Evolutionary conservation across 2,113 vertebrate genomes (phyloP).

Genomic region (Phalacrocorax aristotelis): DNA sequence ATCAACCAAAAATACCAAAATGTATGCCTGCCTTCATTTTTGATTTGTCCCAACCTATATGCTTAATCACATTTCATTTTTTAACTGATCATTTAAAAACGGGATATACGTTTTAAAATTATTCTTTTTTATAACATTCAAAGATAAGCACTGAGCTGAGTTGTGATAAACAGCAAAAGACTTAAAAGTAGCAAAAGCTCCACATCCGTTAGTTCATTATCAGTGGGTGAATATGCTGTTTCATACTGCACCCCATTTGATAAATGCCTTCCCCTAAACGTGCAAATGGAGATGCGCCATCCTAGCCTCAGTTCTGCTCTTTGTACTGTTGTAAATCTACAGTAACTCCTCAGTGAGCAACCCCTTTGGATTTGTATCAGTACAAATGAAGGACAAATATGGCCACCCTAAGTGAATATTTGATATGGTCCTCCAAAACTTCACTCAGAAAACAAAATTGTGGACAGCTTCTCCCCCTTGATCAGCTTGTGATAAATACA

Average conservation of each 20-base stretch:
- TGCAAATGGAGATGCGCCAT: not conserved
- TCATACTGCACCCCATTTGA: not conserved
- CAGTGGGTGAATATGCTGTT: not conserved
- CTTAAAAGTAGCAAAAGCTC: not conserved
- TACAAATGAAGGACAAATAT: not conserved
- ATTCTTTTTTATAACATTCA: not conserved
- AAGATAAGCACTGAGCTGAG: not conserved
- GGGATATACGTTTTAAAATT: not conserved
- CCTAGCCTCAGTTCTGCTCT: not conserved
- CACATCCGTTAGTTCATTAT: not conserved
- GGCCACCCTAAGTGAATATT: not conserved
- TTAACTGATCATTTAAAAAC: slow-evolving; percentile 24
- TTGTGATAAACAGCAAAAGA: not conserved
- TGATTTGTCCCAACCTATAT: not conserved
- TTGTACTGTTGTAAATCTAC: not conserved
- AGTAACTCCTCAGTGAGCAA: not conserved
- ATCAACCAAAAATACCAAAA: slow-evolving; percentile 10
- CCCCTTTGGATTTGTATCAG: not conserved
- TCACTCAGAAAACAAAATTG: not conserved
- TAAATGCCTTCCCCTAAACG: not conserved
- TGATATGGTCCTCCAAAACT: not conserved
- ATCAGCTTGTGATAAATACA: not conserved
- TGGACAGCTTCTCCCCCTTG: not conserved
- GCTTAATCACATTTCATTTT: not conserved
- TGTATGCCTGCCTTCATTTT: not conserved